Percentiles rank a stretch among this genome's conserved stretches.
These are phyloP conservation scores for Hirtodrosophila duncani DNA, from an alignment of 2,888 invertebrate species.

Conservation along the genomic window DNA sequence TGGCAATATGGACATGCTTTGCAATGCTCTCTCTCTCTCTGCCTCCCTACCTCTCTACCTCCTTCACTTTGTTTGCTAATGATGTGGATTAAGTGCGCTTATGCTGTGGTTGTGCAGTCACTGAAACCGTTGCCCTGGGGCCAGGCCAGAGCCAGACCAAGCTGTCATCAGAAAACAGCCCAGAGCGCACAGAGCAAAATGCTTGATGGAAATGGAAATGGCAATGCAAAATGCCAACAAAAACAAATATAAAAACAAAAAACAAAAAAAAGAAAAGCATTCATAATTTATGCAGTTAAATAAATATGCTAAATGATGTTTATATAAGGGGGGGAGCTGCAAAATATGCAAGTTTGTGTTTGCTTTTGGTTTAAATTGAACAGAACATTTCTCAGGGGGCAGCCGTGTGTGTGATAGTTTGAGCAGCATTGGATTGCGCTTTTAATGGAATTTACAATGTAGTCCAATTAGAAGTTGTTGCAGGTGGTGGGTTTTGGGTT, in stretches of 20 bases:
- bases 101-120: slow-evolving; percentile 3
- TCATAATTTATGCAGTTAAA: slow-evolving; percentile 57
- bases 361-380: slow-evolving; percentile 21
- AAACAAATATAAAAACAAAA: too few relatives aligned
- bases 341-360: slow-evolving; percentile 7
- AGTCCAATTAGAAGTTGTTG: too few relatives aligned
- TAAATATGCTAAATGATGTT: slow-evolving; percentile 46
- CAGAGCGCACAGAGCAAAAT: too few relatives aligned
- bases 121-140: background rate
- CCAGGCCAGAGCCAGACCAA: slow-evolving; percentile 3
- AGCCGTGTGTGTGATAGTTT: slow-evolving; percentile 18
- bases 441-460: slow-evolving; percentile 6
- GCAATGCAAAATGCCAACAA: too few relatives aligned
- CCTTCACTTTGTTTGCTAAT: slow-evolving; percentile 40
- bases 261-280: too few relatives aligned
- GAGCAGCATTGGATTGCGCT: background rate
- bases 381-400: background rate
- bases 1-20: too few relatives aligned
- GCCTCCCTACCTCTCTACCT: background rate
- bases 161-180: slow-evolving; percentile 20
- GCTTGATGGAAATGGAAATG: too few relatives aligned
- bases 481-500: too few relatives aligned
- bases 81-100: slow-evolving; percentile 53
- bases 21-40: too few relatives aligned
- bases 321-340: too few relatives aligned